These are phyloP conservation scores for Forpus xanthops DNA, from an alignment of 2,797 vertebrate genomes.

Conservation along the genomic window DNA sequence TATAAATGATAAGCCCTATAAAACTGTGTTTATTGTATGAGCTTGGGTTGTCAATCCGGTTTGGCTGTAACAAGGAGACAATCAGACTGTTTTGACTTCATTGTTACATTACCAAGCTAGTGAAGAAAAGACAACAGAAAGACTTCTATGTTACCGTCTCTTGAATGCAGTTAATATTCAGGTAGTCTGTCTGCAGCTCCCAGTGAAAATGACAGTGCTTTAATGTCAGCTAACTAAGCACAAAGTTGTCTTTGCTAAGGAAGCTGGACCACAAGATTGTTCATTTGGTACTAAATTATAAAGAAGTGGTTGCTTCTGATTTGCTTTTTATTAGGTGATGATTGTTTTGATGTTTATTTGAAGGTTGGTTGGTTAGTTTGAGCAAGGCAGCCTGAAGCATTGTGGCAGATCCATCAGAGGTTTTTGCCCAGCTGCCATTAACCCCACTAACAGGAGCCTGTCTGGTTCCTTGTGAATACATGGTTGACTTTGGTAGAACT, in stretches of 20 bases:
- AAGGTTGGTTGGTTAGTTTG: not conserved
- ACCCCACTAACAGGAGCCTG: not conserved
- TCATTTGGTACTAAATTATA: not conserved
- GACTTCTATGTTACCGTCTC: not conserved
- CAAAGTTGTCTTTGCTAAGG: not conserved
- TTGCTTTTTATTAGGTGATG: conserved; percentile 24
- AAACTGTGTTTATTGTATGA: not conserved
- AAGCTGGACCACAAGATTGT: not conserved
- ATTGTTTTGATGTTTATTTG: not conserved
- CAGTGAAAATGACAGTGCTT: not conserved
- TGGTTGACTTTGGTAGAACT: not conserved
- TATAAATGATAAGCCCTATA: not conserved
- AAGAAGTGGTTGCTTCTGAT: conserved; percentile 17
- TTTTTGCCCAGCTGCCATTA: not conserved
- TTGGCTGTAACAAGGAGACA: not conserved
- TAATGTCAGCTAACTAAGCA: not conserved
- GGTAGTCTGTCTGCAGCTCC: not conserved
- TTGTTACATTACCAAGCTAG: not conserved
- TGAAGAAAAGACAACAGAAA: not conserved
- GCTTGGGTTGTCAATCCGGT: not conserved
- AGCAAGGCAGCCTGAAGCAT: not conserved
- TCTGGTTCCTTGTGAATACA: not conserved
- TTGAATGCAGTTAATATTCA: not conserved
- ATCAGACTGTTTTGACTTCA: not conserved
- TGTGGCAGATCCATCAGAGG: not conserved